phyloP scores from a whole-genome alignment of 2,888 invertebrate species.

The Idaea dimidiata region DNA sequence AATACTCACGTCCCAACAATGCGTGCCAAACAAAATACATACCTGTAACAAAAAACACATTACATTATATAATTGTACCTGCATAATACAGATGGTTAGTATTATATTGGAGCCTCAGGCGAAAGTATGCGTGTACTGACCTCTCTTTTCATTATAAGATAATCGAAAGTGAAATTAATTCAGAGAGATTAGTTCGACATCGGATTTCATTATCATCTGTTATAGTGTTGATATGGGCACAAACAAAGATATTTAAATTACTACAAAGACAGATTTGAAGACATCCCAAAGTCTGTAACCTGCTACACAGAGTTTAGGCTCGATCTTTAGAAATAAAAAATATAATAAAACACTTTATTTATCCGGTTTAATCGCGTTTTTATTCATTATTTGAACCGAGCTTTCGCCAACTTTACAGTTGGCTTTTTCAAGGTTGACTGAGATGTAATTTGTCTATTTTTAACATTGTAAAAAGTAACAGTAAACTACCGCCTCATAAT shows the following conservation, averaged over 20 bases:
- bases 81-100: constrained; percentile 43
- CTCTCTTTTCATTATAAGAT: constrained; percentile 69
- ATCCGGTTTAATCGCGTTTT: too few species aligned
- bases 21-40: constrained; percentile 31
- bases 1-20: not conserved
- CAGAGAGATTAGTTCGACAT: constrained; percentile 60
- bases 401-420: too few species aligned
- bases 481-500: too few species aligned
- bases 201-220: constrained; percentile 53
- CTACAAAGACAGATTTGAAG: not conserved
- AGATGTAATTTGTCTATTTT: too few species aligned
- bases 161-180: constrained; percentile 77
- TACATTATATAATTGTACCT: constrained; percentile 20
- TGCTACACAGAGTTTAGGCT: too few species aligned
- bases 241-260: not conserved
- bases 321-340: too few species aligned
- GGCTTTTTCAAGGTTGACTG: too few species aligned
- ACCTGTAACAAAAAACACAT: constrained; percentile 56
- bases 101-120: constrained; percentile 61
- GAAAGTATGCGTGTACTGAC: constrained; percentile 69
- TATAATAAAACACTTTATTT: too few species aligned
- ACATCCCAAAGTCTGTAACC: not conserved
- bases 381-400: too few species aligned
- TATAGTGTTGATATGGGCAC: constrained; percentile 27
- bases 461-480: too few species aligned